These are phyloP conservation scores for Rhamphomyia laevipes DNA, from an alignment of 2,888 invertebrate genomes.

Conservation along the genomic window DNA sequence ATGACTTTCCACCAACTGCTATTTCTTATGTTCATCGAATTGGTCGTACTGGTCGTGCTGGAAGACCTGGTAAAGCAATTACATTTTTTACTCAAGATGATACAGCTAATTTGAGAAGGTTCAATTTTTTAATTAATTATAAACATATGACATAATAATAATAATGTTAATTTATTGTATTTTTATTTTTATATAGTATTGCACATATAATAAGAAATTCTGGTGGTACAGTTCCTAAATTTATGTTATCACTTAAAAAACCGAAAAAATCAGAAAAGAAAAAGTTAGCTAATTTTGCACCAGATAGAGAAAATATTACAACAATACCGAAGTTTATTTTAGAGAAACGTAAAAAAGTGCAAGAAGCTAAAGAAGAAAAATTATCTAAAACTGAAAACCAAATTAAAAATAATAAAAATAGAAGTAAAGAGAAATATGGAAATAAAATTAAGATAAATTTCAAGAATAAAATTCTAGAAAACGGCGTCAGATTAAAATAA, in stretches of 20 bases:
- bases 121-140: conserved; percentile 15
- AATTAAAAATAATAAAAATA: neutral
- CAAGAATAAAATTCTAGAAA: neutral
- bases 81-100: conserved; percentile 93
- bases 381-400: neutral
- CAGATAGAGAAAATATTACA: conserved; percentile 53
- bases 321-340: conserved; percentile 38
- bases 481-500: too few relatives aligned
- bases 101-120: conserved; percentile 74
- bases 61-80: conserved; percentile 73
- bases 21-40: conserved; percentile 85
- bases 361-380: neutral
- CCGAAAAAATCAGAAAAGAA: conserved; percentile 49
- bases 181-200: conserved; percentile 48
- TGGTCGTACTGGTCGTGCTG: conserved; percentile 87
- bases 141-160: neutral
- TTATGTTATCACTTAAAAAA: conserved; percentile 68
- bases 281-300: conserved; percentile 46
- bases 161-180: too few relatives aligned
- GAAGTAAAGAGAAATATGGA: neutral
- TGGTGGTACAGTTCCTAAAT: conserved; percentile 85
- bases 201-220: conserved; percentile 83
- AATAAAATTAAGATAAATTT: neutral
- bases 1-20: conserved; percentile 86
- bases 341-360: neutral